Base-by-base conservation (phyloP, 1,140 invertebrate genomes). In the Luehdorfia chinensis region DNA sequence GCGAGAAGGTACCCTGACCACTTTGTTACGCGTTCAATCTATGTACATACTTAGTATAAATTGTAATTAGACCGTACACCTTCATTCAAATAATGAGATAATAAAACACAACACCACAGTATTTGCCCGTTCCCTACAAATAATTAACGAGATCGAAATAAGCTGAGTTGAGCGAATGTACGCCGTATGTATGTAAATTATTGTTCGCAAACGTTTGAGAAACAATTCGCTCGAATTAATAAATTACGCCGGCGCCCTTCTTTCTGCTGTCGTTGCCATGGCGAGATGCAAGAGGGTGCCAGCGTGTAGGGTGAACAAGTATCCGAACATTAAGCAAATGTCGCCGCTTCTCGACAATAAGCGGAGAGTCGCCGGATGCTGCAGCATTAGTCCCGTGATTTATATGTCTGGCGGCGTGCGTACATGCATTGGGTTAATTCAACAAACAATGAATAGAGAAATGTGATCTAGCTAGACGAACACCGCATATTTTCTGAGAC, bases 341-440 rank as follows among this genome's bases (percentile, higher is more conserved):
- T 68, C 54, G 55, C 52, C 59, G 48, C 46, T 60, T 31, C 50
- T 59, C 55, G 44, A 66, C 66, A 59, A 66, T 62, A 52, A 61
- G 66, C 63, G 59, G 57, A 68, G 67, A 68, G 66, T 50, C 56
- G 53, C 68, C 78, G 78, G 78, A 83, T 83, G 72, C 73, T 71
- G 66, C 62, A 65, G 75, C 70, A 77, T 83, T 80, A 79, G 64
- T 50, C 58, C 33, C 50, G 53, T 85, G 81, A 85, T 85, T 85
- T 85, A 85, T 85, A 71, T 60, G 75, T 85, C 81, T 85, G 81
- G 56, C 46, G 81, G 56, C 46, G 59, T 58, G 62, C 65, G 59
- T 66, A 47, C 49, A 46, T 61, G 63, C 59, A 53, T 61, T 49
- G 59, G 56, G 64, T 67, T 72, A 65, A 80, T 75, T 71, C 67